A percentile compares a stretch with the other conserved stretches of the same genome.
Evolutionary conservation across 2,888 invertebrate species (phyloP).

Genomic region (Hartigia nigra): DNA sequence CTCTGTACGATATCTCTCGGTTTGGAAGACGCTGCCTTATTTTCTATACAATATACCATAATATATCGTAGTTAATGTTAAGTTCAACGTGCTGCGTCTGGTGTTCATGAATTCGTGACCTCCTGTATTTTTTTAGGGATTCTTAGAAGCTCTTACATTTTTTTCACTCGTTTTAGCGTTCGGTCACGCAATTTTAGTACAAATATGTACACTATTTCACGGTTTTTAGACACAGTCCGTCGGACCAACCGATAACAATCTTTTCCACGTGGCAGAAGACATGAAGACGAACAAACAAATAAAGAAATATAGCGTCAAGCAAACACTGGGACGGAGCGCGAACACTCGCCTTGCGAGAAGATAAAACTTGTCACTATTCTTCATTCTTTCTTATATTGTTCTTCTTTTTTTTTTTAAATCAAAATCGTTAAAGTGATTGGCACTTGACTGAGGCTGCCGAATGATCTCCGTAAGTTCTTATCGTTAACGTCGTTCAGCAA

Average conservation of each 20-base stretch:
- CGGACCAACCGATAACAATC: neutral
- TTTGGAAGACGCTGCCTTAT: neutral
- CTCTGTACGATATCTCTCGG: neutral
- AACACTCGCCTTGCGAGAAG: neutral
- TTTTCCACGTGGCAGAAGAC: neutral
- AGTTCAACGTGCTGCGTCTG: neutral
- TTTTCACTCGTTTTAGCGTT: neutral
- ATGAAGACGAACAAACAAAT: neutral
- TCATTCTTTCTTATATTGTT: neutral
- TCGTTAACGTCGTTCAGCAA: neutral
- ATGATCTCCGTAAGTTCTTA: neutral
- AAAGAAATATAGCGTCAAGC: neutral
- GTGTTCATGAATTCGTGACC: neutral
- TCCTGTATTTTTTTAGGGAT: neutral
- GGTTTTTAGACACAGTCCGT: neutral
- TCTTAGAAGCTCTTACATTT: neutral
- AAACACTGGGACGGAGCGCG: neutral
- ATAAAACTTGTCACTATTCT: neutral
- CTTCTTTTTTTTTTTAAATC: neutral
- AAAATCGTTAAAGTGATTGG: neutral
- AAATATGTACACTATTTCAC: neutral
- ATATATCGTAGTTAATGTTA: neutral
- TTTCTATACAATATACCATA: neutral
- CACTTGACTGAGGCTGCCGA: neutral
- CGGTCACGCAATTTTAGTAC: neutral